Conservation (phyloP, 2,113 vertebrate species). For the Oxyura jamaicensis region DNA sequence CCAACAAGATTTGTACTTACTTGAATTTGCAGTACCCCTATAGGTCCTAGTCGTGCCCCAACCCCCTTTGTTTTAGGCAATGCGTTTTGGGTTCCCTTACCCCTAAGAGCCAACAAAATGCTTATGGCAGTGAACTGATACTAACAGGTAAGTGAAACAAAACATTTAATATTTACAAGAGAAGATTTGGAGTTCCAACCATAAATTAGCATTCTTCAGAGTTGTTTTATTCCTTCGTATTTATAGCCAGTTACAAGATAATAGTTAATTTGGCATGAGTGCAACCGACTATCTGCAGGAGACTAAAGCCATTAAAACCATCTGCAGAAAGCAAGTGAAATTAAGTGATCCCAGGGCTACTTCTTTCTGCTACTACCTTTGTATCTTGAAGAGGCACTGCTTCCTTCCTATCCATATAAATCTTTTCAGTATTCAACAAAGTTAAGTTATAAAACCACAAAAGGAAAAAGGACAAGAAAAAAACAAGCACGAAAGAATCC, state of each 20-base stretch:
- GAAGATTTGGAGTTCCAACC: neutral
- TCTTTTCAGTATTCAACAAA: neutral
- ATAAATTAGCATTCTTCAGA: neutral
- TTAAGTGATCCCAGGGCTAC: neutral
- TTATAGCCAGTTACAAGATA: constrained; percentile 27
- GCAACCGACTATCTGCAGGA: constrained; percentile 7
- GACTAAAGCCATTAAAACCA: constrained; percentile 11
- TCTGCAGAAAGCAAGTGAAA: neutral
- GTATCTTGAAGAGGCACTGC: neutral
- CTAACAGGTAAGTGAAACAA: neutral
- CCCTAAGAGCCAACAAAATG: neutral
- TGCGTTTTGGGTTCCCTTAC: neutral
- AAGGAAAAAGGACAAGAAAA: neutral
- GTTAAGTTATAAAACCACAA: neutral
- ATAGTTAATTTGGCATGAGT: neutral
- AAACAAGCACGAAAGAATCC: neutral
- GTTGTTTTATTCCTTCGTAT: neutral
- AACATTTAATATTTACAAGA: neutral
- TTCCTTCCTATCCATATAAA: neutral
- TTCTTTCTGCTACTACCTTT: neutral
- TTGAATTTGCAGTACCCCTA: neutral
- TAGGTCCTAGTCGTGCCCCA: neutral
- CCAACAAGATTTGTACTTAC: neutral
- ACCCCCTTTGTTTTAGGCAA: neutral
- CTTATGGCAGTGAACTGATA: neutral